Evolutionary conservation across 2,797 vertebrate genomes (phyloP), one percentile per base, ranked within the genome.

Genomic region (Nannoperca obscura): DNA sequence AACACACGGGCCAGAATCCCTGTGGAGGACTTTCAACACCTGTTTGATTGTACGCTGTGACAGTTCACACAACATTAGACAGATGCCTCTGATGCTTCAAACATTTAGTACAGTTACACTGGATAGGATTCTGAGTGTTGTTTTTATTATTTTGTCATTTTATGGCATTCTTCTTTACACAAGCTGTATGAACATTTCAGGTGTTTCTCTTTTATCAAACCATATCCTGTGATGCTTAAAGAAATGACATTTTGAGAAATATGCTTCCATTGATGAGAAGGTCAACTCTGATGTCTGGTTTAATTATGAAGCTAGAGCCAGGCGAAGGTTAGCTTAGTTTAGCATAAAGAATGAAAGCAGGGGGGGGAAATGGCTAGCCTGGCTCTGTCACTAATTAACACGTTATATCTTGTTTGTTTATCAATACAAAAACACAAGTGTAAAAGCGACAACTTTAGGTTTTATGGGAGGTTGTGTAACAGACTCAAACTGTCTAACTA

Each of bases 1-100:
- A 59, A 60, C 67, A 76, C 14, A 67, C 20, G 58, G 13, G 27
- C 32, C 50, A 22, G 17, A 64, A 36, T 62, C 50, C 49, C 47
- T 12, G 15, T 30, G 36, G 74, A 44, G 6, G 32, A 32, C 27
- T 49, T 12, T 49, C 42, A 63, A 11, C 71, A 63, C 27, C 50
- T 54, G 5, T 34, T 36, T 52, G 34, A 38, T 27, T 59, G 2
- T n/a, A 14, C 7, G 13, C 24, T 24, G 17, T 11, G n/a, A 44
- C 13, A 27, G 13, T 12, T 15, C 65, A 22, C 24, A 49, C 57
- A 47, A n/a, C 63, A 55, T 3, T 42, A 30, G n/a, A 11, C 30
- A 55, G 24, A 32, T 42, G 58, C n/a, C 57, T 40, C 34, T 40
- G 9, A 58, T 58, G 32, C 22, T 40, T 22, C 4, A 2, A 30